Base-by-base conservation (phyloP, 1,140 invertebrate genomes). In the Magallana gigas region DNA sequence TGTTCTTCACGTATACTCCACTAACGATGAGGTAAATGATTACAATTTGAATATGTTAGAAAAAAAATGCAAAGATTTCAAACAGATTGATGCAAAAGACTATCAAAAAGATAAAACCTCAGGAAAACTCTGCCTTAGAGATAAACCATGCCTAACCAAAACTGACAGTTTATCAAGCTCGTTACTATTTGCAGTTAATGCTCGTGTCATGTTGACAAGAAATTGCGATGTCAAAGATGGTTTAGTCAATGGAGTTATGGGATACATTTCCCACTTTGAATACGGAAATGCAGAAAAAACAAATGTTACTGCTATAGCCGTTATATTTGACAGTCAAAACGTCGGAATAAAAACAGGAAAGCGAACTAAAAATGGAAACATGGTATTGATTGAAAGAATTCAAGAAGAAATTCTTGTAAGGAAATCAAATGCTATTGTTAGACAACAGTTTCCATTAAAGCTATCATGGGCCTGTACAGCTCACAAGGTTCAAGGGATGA, bases 401-500 rank as follows among this genome's bases (percentile, higher is more conserved):
- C 16, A 48, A 56, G 9, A 48, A n/a, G 36, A 48, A 48, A 48
- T 48, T 48, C 3, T 48, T 48, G 36, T 48, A 48, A 48, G 36
- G 36, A 80, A 11, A 23, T 80, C 14, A 14, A n/a, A 48, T 12
- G 11, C 14, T n/a, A 23, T 48, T 16, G 36, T 80, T n/a, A 80
- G 71, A 80, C 64, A 36, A 7, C 83, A 29, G 36, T 48, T 48
- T 48, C 36, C 36, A 48, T 48, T 48, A 48, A 48, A 48, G 36
- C 36, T 48, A 48, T 29, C 87, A 14, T 87, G 87, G 87, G 83
- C 87, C 59, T 87, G 87, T 85, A 87, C 83, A 58, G 83, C 82
- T 23, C 87, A 87, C 48, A 84, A 87, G 48, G 87, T 87, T 12
- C 87, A 87, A 80, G 83, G 87, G 56, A 48, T 48, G 36, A 48